Base-by-base conservation (phyloP, 1,140 invertebrate genomes). In the Drosophila bocki region DNA sequence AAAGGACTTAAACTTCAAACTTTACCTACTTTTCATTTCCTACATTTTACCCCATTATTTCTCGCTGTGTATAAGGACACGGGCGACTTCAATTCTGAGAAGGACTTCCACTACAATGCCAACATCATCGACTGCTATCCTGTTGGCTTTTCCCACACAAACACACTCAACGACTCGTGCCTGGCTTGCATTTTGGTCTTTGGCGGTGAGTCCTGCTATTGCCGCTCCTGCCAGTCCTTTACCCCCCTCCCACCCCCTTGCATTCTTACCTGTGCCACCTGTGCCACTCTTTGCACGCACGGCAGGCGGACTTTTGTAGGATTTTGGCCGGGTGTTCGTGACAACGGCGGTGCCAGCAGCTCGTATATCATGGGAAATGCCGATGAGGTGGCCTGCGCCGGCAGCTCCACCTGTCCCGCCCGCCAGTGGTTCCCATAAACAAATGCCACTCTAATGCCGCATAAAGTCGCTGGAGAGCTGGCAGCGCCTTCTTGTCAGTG, bases 381-480 rank as follows among this genome's bases (percentile, higher is more conserved):
- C 74, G 59, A 74, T 59, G 75, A 51, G 61, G 74, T 48, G 58
- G 70, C 19, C 42, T 22, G 17, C 6, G 19, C 22, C n/a, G 17
- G 32, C 37, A 13, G 22, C 7, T 17, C 33, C 26, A 8, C 57
- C 58, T 22, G 26, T 39, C 39, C 60, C 59, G 54, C 57, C 57
- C 61, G 70, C 54, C 56, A 54, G 58, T 45, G 75, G 70, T 80
- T 84, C 85, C 50, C 82, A 90, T 85, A 91, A 84, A 87, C 83
- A 90, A 87, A 90, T 88, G 86, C 86, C 82, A 87, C 83, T 87
- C 83, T 87, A 87, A 87, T 87, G 85, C 83, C 83, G 75, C 84
- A 82, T 68, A 87, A 79, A 86, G 75, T 86, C 82, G 84, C 48
- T 51, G 50, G 60, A 75, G 63, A 78, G 47, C 19, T 15, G 60